Evolutionary conservation across 2,113 vertebrate species (phyloP).

Genomic region (Melanerpes formicivorus): DNA sequence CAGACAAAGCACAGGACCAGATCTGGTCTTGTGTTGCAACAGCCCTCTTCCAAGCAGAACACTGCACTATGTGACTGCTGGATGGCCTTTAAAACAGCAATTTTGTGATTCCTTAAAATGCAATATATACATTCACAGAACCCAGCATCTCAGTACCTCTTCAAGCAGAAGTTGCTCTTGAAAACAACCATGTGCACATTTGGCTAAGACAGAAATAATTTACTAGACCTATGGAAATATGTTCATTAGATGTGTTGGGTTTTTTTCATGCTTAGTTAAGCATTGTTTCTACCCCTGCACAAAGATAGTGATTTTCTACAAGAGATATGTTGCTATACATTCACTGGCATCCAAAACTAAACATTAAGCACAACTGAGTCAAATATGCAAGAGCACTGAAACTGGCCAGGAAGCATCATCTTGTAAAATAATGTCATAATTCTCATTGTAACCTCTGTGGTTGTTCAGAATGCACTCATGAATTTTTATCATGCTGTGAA

Average conservation of each 20-base stretch:
- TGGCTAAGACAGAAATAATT: not conserved
- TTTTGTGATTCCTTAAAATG: not conserved
- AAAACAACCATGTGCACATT: accelerated
- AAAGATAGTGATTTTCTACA: not conserved
- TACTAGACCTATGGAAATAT: not conserved
- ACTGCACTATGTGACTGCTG: not conserved
- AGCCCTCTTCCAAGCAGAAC: not conserved
- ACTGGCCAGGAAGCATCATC: not conserved
- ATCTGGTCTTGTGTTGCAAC: not conserved
- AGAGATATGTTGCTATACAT: not conserved
- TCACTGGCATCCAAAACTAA: not conserved
- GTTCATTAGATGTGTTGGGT: not conserved
- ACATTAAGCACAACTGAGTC: not conserved
- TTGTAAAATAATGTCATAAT: not conserved
- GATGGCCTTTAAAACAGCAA: not conserved
- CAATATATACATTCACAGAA: not conserved
- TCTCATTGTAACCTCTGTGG: not conserved
- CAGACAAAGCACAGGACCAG: not conserved
- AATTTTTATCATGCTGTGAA: not conserved
- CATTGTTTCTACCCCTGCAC: not conserved
- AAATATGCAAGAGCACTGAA: not conserved
- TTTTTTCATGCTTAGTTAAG: not conserved
- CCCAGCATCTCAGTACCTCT: not conserved
- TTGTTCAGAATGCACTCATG: not conserved
- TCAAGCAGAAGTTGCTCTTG: not conserved